Conservation (phyloP, 2,797 vertebrate genomes). For the Sebastiscus tertius region DNA sequence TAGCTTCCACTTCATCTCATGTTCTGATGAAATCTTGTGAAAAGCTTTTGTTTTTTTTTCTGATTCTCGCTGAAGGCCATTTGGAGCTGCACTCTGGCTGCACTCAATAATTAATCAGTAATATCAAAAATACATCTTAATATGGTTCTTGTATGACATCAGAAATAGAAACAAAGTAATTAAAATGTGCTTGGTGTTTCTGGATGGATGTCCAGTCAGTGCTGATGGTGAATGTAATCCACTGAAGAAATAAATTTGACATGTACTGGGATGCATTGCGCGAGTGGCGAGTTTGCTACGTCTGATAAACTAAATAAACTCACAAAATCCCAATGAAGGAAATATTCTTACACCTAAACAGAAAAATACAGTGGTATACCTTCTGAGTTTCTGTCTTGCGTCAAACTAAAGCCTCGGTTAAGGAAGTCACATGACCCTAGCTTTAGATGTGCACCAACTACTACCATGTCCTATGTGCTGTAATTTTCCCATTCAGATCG, state of each 20-base stretch:
- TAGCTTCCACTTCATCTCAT: constrained; percentile 32
- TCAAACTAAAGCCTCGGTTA: too few species aligned
- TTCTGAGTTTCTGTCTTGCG: too few species aligned
- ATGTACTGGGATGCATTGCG: too few species aligned
- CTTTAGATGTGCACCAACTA: background rate
- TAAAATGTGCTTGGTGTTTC: background rate
- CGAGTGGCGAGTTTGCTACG: too few species aligned
- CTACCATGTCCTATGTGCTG: background rate
- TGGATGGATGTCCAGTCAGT: too few species aligned
- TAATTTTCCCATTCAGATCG: background rate
- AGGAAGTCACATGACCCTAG: too few species aligned
- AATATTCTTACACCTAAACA: too few species aligned
- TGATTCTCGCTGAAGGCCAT: background rate
- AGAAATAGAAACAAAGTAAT: background rate
- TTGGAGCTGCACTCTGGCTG: background rate
- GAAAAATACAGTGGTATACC: too few species aligned
- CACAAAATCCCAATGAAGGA: too few species aligned
- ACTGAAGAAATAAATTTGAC: too few species aligned
- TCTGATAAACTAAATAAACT: too few species aligned
- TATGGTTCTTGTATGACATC: background rate
- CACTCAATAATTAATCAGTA: constrained; percentile 19
- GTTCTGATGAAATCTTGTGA: constrained; percentile 55
- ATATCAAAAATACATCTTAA: constrained; percentile 4
- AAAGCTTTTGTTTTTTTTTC: constrained; percentile 47
- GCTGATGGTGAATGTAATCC: too few species aligned